These are phyloP conservation scores for Dendrolimus pini DNA, from an alignment of 2,888 invertebrate species.

Conservation along the genomic window DNA sequence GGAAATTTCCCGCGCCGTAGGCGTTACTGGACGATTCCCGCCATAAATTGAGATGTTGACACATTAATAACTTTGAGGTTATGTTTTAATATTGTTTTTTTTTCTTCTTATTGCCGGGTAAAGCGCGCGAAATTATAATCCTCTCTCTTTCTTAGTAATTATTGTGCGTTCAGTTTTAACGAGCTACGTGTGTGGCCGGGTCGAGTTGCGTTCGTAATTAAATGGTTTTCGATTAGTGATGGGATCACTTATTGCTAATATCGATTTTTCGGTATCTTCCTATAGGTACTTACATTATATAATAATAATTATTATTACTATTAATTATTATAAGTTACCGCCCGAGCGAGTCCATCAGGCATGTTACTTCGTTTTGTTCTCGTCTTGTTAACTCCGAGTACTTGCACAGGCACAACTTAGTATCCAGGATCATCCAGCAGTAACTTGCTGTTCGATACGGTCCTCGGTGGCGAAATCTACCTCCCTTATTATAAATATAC, in stretches of 20 bases:
- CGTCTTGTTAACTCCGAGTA: too few relatives aligned
- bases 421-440: too few relatives aligned
- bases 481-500: too few relatives aligned
- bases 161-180: constrained; percentile 65
- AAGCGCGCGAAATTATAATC: constrained; percentile 69
- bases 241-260: not conserved
- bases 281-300: too few relatives aligned
- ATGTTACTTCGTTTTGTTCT: too few relatives aligned
- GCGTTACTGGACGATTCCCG: constrained; percentile 64
- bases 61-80: constrained; percentile 71
- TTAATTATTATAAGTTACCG: too few relatives aligned
- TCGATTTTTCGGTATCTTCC: too few relatives aligned
- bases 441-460: too few relatives aligned
- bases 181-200: constrained; percentile 68
- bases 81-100: constrained; percentile 66
- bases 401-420: too few relatives aligned
- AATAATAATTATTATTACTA: too few relatives aligned
- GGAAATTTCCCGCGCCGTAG: constrained; percentile 48
- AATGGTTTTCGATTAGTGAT: constrained; percentile 17
- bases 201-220: constrained; percentile 48
- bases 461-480: too few relatives aligned
- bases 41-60: constrained; percentile 78
- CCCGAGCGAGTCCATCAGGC: too few relatives aligned
- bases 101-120: constrained; percentile 18
- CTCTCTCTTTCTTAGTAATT: constrained; percentile 61